Percentiles rank a stretch among this genome's conserved stretches.
These are phyloP conservation scores for Gobio gobio DNA, from an alignment of 2,113 vertebrate genomes.

Conservation along the genomic window DNA sequence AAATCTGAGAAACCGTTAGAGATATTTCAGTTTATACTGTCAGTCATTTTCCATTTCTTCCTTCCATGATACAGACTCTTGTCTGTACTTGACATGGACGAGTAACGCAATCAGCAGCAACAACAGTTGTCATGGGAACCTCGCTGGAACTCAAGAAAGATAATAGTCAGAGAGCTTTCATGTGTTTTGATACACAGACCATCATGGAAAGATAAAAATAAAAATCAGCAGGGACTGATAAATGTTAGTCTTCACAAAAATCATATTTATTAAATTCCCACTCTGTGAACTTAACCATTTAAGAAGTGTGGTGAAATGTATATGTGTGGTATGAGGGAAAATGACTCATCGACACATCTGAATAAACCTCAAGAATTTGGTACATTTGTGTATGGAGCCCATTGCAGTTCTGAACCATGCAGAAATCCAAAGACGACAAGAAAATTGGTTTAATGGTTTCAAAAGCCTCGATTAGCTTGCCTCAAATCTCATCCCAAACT, in stretches of 20 bases:
- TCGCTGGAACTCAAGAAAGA: slow-evolving; percentile 2
- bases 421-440: background rate
- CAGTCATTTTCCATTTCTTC: slow-evolving; percentile 1
- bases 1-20: background rate
- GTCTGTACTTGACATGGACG: background rate
- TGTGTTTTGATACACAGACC: slow-evolving; percentile 20
- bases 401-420: background rate
- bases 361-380: slow-evolving; percentile 1
- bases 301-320: background rate
- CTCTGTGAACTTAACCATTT: background rate
- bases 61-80: background rate
- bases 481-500: background rate
- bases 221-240: background rate
- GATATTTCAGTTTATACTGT: slow-evolving; percentile 4
- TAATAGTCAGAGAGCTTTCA: background rate
- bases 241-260: slow-evolving; percentile 2
- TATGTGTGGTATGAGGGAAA: background rate
- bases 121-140: slow-evolving; percentile 36
- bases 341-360: background rate
- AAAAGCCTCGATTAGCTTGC: slow-evolving; percentile 6
- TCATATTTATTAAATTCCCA: background rate
- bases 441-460: slow-evolving; percentile 29
- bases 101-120: slow-evolving; percentile 7
- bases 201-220: background rate
- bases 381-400: background rate